phyloP scores from a whole-genome alignment of 1,140 invertebrate species.

The Bicyclus anynana region DNA sequence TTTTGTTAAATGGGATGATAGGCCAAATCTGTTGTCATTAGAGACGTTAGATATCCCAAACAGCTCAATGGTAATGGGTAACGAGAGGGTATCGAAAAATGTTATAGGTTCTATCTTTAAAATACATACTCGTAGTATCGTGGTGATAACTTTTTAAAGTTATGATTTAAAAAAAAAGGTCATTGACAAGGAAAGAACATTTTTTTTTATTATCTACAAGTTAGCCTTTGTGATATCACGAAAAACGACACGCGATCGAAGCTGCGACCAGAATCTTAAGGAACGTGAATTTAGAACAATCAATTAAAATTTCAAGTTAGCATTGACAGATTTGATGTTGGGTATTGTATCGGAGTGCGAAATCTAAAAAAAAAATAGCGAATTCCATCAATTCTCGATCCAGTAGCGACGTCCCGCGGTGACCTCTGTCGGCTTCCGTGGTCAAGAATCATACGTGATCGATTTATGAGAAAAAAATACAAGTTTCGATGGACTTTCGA shows the following conservation, averaged over 20 bases:
- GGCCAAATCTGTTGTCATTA: constrained; percentile 12
- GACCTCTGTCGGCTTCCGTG: not conserved
- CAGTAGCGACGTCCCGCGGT: not conserved
- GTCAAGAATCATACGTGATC: not conserved
- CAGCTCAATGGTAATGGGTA: not conserved
- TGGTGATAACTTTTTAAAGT: too few relatives aligned
- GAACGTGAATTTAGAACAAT: not conserved
- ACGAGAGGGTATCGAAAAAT: not conserved
- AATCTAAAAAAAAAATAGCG: not conserved
- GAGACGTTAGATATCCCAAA: not conserved
- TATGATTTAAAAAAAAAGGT: too few relatives aligned
- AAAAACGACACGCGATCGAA: too few relatives aligned
- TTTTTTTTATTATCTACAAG: too few relatives aligned
- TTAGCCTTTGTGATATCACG: too few relatives aligned
- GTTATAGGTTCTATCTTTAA: too few relatives aligned
- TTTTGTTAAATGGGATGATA: constrained; percentile 14
- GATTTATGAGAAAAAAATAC: not conserved
- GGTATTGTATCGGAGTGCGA: not conserved
- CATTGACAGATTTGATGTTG: not conserved
- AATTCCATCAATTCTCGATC: not conserved
- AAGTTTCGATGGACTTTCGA: not conserved
- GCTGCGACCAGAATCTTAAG: too few relatives aligned
- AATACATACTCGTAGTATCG: too few relatives aligned
- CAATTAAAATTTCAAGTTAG: not conserved
- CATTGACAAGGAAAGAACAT: too few relatives aligned